phyloP scores from a whole-genome alignment of 2,888 invertebrate genomes.

The Campaea margaritaria region DNA sequence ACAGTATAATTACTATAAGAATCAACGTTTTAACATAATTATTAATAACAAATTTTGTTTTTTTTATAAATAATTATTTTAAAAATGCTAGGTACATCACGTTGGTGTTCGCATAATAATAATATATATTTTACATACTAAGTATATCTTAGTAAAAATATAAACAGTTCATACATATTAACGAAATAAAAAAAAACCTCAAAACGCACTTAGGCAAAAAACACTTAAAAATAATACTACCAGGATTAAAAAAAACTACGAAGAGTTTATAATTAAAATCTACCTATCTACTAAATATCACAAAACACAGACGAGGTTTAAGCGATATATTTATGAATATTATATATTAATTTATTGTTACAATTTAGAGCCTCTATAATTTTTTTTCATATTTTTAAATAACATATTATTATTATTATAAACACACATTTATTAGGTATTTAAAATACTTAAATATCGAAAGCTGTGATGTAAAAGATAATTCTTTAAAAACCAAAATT shows the following conservation, averaged over 20 bases:
- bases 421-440: not conserved
- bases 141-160: not conserved
- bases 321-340: constrained; percentile 36
- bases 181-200: not conserved
- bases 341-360: not conserved
- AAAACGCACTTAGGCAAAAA: not conserved
- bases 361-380: constrained; percentile 19
- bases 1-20: too few relatives aligned
- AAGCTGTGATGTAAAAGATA: not conserved
- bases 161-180: not conserved
- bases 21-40: too few relatives aligned
- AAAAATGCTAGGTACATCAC: not conserved
- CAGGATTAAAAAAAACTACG: not conserved
- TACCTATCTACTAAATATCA: constrained; percentile 58
- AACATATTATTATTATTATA: too few relatives aligned
- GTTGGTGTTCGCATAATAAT: not conserved
- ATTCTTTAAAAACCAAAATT: not conserved
- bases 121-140: not conserved
- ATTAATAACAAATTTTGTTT: too few relatives aligned
- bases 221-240: not conserved
- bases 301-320: constrained; percentile 67
- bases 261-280: constrained; percentile 1
- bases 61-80: not conserved
- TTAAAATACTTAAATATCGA: not conserved
- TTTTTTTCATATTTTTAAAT: constrained; percentile 26